phyloP scores from a whole-genome alignment of 2,113 vertebrate genomes.

The Synchiropus splendidus region DNA sequence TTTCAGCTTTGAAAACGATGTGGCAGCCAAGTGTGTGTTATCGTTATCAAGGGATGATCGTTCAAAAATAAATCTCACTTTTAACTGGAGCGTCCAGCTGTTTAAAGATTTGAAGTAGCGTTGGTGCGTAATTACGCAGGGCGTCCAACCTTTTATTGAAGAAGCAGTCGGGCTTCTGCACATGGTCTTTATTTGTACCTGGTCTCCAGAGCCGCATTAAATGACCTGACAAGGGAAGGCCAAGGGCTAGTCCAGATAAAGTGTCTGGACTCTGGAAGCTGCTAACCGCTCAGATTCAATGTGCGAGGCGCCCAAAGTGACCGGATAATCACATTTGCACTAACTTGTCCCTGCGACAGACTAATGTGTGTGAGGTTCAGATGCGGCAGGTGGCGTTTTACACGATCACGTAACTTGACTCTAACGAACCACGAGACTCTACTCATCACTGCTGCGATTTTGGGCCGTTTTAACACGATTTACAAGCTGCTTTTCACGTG shows the following conservation, averaged over 20 bases:
- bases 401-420: conserved; percentile 46
- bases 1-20: too few relatives aligned
- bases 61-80: too few relatives aligned
- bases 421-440: conserved; percentile 40
- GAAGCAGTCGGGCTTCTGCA: too few relatives aligned
- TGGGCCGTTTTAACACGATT: conserved; percentile 6
- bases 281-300: conserved; percentile 56
- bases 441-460: conserved; percentile 22
- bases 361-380: conserved; percentile 44
- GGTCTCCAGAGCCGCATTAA: conserved; percentile 49
- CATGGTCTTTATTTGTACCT: conserved; percentile 43
- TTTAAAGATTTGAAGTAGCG: too few relatives aligned
- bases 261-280: conserved; percentile 53
- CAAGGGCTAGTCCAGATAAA: conserved; percentile 62
- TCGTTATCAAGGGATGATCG: too few relatives aligned
- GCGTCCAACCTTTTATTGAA: too few relatives aligned
- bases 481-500: too few relatives aligned
- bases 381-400: conserved; percentile 59
- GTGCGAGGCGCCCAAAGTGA: conserved; percentile 60
- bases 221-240: conserved; percentile 58
- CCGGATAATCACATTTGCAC: conserved; percentile 59
- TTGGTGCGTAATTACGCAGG: too few relatives aligned
- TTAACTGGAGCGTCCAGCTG: too few relatives aligned
- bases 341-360: conserved; percentile 58
- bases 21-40: too few relatives aligned